phyloP scores from a whole-genome alignment of 2,113 vertebrate genomes.

The Circaetus cinerascens region DNA sequence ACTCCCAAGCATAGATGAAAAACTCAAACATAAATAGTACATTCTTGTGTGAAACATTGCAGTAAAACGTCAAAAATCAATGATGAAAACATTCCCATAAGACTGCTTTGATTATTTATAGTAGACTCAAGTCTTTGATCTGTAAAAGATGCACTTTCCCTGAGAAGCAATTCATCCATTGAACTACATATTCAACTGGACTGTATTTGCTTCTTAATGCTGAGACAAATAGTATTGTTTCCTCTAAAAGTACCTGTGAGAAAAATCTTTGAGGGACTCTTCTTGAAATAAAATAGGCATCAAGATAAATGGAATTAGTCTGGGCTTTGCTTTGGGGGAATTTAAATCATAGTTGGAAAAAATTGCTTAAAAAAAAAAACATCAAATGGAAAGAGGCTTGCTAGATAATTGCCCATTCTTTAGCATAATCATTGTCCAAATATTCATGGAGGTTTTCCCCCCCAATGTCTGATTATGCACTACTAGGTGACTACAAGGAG shows the following conservation, averaged over 20 bases:
- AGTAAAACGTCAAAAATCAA: neutral
- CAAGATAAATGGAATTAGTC: neutral
- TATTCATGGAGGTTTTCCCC: neutral
- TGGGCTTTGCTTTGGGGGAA: neutral
- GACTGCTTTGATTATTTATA: neutral
- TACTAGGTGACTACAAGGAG: neutral
- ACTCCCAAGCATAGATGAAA: neutral
- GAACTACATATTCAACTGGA: neutral
- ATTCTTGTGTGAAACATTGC: neutral
- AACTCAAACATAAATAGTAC: neutral
- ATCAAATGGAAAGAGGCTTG: neutral
- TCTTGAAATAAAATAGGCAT: neutral
- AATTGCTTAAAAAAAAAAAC: neutral
- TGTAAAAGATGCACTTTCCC: neutral
- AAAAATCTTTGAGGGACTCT: neutral
- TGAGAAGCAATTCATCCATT: neutral
- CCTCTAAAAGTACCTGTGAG: neutral
- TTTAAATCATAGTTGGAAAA: neutral
- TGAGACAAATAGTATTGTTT: neutral
- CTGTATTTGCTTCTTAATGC: neutral
- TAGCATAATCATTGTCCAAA: neutral
- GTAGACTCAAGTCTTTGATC: neutral
- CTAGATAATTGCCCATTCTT: neutral
- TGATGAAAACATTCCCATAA: neutral
- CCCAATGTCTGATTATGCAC: accelerated